Percentiles rank a stretch among this genome's conserved stretches.
phyloP scores from a whole-genome alignment of 2,113 vertebrate species.

The Psittacus erithacus region DNA sequence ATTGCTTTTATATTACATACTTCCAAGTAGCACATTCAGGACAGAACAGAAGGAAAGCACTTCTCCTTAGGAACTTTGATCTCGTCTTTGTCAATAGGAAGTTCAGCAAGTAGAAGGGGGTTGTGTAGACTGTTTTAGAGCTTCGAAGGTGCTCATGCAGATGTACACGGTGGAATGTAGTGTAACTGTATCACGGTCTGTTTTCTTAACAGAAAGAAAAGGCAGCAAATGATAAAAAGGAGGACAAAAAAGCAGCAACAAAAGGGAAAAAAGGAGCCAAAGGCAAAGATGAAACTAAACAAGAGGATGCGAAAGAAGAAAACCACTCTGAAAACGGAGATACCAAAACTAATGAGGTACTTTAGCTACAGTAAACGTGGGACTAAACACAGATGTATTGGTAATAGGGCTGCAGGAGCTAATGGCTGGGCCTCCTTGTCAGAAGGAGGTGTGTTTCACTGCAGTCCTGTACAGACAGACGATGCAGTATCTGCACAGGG shows the following conservation, averaged over 20 bases:
- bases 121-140: not conserved
- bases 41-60: not conserved
- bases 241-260: slow-evolving; percentile 82
- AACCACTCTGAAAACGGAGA: slow-evolving; percentile 94
- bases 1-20: not conserved
- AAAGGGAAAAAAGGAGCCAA: slow-evolving; percentile 87
- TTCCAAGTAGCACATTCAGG: not conserved
- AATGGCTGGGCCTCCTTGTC: not conserved
- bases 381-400: not conserved
- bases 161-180: not conserved
- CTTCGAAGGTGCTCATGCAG: not conserved
- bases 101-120: not conserved
- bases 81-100: not conserved
- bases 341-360: slow-evolving; percentile 90
- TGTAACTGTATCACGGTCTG: not conserved
- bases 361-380: not conserved
- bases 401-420: not conserved
- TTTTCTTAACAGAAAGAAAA: slow-evolving; percentile 86
- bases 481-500: not conserved
- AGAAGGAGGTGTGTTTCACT: not conserved
- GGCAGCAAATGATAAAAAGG: slow-evolving; percentile 86
- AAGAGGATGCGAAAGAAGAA: slow-evolving; percentile 88
- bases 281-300: slow-evolving; percentile 77
- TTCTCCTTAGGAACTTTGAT: not conserved
- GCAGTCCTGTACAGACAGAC: not conserved